Base-by-base conservation (phyloP, 2,797 vertebrate species). In the Dromococcyx pavoninus region DNA sequence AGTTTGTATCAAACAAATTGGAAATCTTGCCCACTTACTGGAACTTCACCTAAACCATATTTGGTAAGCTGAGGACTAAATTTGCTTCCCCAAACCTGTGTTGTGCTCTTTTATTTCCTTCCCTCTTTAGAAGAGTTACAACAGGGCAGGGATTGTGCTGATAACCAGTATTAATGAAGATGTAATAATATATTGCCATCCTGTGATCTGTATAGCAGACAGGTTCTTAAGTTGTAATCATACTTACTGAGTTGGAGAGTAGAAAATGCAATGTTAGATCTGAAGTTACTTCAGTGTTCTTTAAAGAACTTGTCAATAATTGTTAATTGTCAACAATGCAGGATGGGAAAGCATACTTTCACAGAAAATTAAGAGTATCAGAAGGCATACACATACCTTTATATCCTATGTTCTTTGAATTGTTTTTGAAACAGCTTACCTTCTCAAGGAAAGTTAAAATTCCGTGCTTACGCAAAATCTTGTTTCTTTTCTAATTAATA, bases 1-100 rank as follows among this genome's bases (percentile, higher is more conserved):
- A 99, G 99, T 97, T 98, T 99, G 50, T 99, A 99, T 98, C 99
- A 99, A 94, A 99, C 99, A 97, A 99, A 99, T 87, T 99, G 98
- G 98, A 98, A 98, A 66, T 97, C 97, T 91, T 98, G 97, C 69
- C 96, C 98, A 37, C 86, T 98, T 69, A 98, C 98, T 88, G 99
- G 99, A 89, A 98, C 97, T 69, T 97, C 98, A 79, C 98, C 98
- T 74, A 99, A 99, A 96, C 99, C 99, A 0, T 99, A 99, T 94
- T 97, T 99, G 98, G 99, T 99, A 97, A 98, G 98, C 35, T 88
- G 66, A 81, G 94, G 64, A 72, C 33, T 79, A 4, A 71, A 53
- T 71, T 72, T 81, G 24, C 62, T 90, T 89, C 69, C 70, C 46
- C 92, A 82, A 37, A 83, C 13, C 41, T 81, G 5, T 10, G 3